Conservation (phyloP, 2,797 vertebrate genomes). For the Eospalax fontanierii region DNA sequence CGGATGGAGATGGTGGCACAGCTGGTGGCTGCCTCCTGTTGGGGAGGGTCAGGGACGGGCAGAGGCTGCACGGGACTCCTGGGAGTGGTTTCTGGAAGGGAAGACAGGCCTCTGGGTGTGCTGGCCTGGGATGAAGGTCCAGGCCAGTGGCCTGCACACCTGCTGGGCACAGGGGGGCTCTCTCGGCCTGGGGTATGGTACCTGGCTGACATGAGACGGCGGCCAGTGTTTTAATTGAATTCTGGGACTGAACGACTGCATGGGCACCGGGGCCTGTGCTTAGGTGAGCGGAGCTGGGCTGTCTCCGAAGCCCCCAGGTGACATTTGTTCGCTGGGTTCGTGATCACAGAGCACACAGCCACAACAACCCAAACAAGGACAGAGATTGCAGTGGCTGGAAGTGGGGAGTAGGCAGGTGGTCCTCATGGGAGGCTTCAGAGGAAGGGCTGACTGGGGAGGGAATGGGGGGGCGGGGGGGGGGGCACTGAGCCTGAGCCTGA, state of each 20-base stretch:
- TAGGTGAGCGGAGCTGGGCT: rapidly evolving
- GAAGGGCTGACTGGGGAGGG: neutral
- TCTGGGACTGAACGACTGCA: neutral
- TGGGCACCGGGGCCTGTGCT: rapidly evolving
- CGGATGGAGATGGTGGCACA: neutral
- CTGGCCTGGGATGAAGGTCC: neutral
- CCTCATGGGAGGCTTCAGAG: neutral
- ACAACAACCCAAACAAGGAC: too few species aligned
- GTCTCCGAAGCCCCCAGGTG: neutral
- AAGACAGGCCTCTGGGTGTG: neutral
- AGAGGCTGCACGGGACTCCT: too few species aligned
- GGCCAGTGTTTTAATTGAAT: neutral
- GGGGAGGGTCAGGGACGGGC: too few species aligned
- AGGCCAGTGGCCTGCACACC: neutral
- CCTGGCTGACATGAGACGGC: neutral
- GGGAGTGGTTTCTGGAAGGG: too few species aligned
- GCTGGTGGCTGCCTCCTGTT: too few species aligned
- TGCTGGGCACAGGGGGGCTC: rapidly evolving
- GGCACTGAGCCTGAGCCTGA: too few species aligned
- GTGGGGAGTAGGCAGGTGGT: too few species aligned
- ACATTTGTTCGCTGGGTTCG: neutral
- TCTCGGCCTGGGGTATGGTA: rapidly evolving
- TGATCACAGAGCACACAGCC: neutral
- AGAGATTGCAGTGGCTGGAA: too few species aligned
- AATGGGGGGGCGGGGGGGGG: too few species aligned